Base-by-base conservation (phyloP, 2,797 vertebrate species). In the Ptychadena robeensis region DNA sequence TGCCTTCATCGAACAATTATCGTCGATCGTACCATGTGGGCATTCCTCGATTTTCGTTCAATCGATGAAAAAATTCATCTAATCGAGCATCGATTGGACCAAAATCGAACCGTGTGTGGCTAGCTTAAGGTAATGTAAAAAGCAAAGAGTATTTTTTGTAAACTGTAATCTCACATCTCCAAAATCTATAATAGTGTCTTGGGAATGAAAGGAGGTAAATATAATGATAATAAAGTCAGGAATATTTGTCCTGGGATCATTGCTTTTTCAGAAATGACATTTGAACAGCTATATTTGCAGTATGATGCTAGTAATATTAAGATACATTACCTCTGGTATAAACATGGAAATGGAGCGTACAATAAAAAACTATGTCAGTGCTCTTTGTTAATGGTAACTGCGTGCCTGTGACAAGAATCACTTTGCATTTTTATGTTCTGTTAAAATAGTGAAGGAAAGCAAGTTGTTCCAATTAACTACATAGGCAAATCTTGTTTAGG, bases 391-490 rank as follows among this genome's bases (percentile, higher is more conserved):
- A 14, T 34, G 18, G 34, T 65, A 65, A 76, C 37, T 65, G 32
- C 38, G n/a, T 15, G 30, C 27, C 64, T 40, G 27, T 31, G 22
- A 77, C 63, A 28, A 34, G 44, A 34, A 79, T 67, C 76, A 79
- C 75, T 79, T 57, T 59, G 38, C 38, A 68, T 78, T 67, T 66
- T 66, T 66, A 67, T 67, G 63, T 67, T 67, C n/a, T 14, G 75
- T 44, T 78, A 66, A 67, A 67, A 40, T 32, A 53, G 44, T 78
- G 38, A 67, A 78, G 40, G 67, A 77, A 37, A 25, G 64, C 35
- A 66, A 77, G 74, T 57, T 31, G 22, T 61, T n/a, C 35, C 70
- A 70, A 82, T 82, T 70, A 82, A 76, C 73, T 30, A 28, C 66
- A 37, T 15, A 48, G 73, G 59, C 73, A 81, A 81, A 81, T 81